These are phyloP conservation scores for Sebastes oblongus DNA, from an alignment of 2,797 vertebrate genomes.

Conservation along the genomic window DNA sequence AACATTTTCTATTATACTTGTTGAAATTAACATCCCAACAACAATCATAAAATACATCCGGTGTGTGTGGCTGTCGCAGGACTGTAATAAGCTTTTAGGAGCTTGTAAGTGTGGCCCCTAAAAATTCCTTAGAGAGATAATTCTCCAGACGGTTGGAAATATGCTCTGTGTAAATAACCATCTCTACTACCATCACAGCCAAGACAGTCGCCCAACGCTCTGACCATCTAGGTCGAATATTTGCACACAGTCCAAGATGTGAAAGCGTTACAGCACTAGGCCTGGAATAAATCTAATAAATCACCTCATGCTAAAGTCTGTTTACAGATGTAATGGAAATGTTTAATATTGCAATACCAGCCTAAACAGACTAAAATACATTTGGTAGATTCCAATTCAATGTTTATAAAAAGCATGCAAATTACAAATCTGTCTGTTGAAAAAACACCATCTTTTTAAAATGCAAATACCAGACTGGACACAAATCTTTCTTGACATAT, in stretches of 20 bases:
- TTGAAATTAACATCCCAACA: no score
- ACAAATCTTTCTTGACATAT: conserved; percentile 42
- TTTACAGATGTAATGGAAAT: not conserved
- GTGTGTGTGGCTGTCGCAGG: no score
- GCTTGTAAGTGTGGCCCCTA: conserved; percentile 18
- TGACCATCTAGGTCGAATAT: conserved; percentile 82
- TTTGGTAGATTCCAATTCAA: not conserved
- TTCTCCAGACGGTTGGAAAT: conserved; percentile 73
- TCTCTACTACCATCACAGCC: conserved; percentile 35
- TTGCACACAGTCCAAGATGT: conserved; percentile 77
- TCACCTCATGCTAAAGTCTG: not conserved
- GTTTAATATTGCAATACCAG: not conserved
- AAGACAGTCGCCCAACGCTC: conserved; percentile 40
- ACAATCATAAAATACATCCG: no score
- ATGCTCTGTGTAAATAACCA: conserved; percentile 78
- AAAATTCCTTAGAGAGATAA: conserved; percentile 59
- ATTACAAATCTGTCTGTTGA: not conserved
- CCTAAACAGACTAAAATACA: not conserved
- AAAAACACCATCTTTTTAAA: not conserved
- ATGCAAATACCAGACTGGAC: not conserved
- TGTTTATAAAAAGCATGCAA: not conserved
- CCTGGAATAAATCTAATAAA: conserved; percentile 34
- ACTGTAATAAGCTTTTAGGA: not conserved
- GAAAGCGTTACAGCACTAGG: not conserved
- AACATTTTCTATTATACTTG: no score